Evolutionary conservation across 2,888 invertebrate species (phyloP), one percentile per base, ranked within the genome.

Genomic region (Sepioteuthis lessoniana): DNA sequence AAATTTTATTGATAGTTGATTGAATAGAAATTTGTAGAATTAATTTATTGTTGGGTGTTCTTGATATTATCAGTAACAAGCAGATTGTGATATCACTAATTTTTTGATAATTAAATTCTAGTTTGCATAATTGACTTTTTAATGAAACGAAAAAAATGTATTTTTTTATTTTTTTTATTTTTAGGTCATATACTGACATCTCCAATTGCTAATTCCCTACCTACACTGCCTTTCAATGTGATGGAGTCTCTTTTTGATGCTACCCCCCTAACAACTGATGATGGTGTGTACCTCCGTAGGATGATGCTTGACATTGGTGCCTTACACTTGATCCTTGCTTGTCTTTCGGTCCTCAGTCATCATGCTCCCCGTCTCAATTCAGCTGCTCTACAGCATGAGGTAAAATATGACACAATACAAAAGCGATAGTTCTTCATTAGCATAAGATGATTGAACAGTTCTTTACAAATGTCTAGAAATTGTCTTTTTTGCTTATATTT

Each of bases 261-360:
- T 93, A 98, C 98, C 7, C 98, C 98, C 0, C 97, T 98, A 60
- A 98, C 98, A 90, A 98, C 98, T 0, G 98, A 98, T 96, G 98
- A 98, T 96, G 98, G 98, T 5, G 98, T 98, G 94, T 97, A 98
- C 94, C 97, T 99, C 95, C 98, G 99, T 21, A 97, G 98, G 35
- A 98, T 98, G 96, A 98, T 98, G 95, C 98, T 99, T 95, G 98
- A 98, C 96, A 98, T 98, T 76, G 99, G 99, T 46, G 98, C 98
- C 76, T 98, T 99, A 96, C 98, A 99, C 95, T 98, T 99, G 94
- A 98, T 99, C 95, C 98, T 99, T 90, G 98, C 98, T 94, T 99
- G 99, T 96, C 98, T 99, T 94, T 98, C 99, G 1, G 98, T 99
- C 90, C 98, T 99, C 97, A 99, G 99, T 94, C 97, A 97, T 96